Evolutionary conservation across 1,140 invertebrate species (phyloP).

Genomic region (Semibalanus balanoides): DNA sequence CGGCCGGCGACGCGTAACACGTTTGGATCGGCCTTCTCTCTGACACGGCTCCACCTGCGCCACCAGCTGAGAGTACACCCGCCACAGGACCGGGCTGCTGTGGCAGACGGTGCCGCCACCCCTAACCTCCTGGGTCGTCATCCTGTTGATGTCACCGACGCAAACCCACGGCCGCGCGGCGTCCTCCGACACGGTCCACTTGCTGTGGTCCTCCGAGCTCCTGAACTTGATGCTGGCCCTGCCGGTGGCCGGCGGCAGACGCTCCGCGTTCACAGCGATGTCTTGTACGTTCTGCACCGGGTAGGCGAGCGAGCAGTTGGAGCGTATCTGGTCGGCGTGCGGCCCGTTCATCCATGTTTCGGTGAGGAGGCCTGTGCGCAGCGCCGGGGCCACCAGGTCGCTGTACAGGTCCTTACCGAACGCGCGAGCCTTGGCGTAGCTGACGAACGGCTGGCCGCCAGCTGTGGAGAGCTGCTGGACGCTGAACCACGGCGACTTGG

Average conservation of each 20-base stretch:
- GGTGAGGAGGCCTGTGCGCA: conserved; percentile 53
- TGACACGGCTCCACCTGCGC: conserved; percentile 24
- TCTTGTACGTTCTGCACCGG: conserved; percentile 53
- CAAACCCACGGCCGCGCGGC: conserved; percentile 53
- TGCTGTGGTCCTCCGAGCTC: conserved; percentile 73
- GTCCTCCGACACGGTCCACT: conserved; percentile 63
- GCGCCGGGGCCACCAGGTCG: conserved; percentile 54
- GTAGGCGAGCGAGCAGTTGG: conserved; percentile 38
- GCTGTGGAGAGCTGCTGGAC: conserved; percentile 41
- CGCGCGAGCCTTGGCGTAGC: conserved; percentile 61
- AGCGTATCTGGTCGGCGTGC: conserved; percentile 44
- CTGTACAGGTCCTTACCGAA: conserved; percentile 70
- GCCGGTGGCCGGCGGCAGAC: conserved; percentile 19
- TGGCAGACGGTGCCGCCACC: conserved; percentile 72
- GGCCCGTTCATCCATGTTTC: conserved; percentile 78
- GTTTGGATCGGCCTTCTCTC: not conserved
- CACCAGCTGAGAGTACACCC: conserved; percentile 32
- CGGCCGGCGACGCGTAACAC: not conserved
- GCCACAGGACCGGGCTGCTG: conserved; percentile 36
- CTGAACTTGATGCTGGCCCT: conserved; percentile 40
- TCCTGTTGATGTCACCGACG: conserved; percentile 84
- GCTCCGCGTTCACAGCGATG: conserved; percentile 42
- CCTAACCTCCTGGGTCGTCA: conserved; percentile 57
- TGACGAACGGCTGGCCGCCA: conserved; percentile 43
- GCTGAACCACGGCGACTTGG: conserved; percentile 44